Evolutionary conservation across 2,113 vertebrate genomes (phyloP).

Genomic region (Copsychus sechellarum): DNA sequence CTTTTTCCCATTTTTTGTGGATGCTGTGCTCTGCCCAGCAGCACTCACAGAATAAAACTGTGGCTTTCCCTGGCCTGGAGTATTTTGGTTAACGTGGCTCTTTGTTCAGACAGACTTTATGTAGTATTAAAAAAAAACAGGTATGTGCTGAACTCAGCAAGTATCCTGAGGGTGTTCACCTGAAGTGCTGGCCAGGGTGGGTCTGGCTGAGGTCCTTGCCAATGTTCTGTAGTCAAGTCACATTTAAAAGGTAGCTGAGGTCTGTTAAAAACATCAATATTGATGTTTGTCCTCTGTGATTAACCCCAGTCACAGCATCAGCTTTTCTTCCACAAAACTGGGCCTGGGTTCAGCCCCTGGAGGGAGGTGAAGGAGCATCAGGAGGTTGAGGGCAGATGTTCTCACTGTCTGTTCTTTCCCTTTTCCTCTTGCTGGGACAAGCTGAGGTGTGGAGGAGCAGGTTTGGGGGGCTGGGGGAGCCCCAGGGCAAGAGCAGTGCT

Average conservation of each 20-base stretch:
- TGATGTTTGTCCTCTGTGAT: background rate
- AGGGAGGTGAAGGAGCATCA: accelerated
- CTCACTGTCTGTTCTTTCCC: accelerated
- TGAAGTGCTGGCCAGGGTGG: background rate
- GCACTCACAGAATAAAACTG: background rate
- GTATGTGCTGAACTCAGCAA: background rate
- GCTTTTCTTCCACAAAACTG: background rate
- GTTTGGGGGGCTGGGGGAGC: background rate
- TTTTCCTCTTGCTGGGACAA: background rate
- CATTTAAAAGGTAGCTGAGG: background rate
- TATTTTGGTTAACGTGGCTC: background rate
- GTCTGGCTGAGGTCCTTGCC: background rate
- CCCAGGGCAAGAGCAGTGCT: background rate
- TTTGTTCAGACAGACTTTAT: background rate
- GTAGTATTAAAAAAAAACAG: background rate
- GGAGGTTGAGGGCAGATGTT: background rate
- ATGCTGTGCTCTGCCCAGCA: background rate
- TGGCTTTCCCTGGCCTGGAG: background rate
- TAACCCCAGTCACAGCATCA: no score
- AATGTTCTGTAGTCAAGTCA: background rate
- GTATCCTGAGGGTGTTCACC: background rate
- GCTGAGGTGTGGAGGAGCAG: background rate
- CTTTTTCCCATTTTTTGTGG: background rate
- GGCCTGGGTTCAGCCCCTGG: background rate
- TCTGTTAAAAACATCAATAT: background rate